Evolutionary conservation across 1,140 invertebrate species (phyloP).

Genomic region (Tetranychus urticae): DNA sequence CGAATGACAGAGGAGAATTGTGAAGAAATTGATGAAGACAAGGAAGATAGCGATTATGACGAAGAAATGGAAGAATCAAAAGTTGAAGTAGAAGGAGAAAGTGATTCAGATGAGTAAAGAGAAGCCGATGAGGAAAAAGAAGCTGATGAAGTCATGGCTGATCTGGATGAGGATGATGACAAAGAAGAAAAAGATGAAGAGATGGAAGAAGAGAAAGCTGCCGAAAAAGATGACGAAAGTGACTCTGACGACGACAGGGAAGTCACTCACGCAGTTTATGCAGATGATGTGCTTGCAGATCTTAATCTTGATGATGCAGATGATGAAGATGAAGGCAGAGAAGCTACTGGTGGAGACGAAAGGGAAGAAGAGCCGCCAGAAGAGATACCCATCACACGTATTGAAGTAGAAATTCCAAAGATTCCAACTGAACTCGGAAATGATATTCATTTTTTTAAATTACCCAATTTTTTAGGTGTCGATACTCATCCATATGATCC

Average conservation of each 20-base stretch:
- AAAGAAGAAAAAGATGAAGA: neutral
- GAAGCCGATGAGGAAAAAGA: neutral
- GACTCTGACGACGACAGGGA: conserved; percentile 27
- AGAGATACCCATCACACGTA: no score
- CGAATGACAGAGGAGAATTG: neutral
- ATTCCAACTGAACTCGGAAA: conserved; percentile 72
- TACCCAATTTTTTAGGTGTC: conserved; percentile 59
- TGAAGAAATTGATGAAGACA: neutral
- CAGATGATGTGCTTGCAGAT: no score
- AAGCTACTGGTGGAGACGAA: no score
- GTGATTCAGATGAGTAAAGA: neutral
- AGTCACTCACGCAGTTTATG: conserved; percentile 17
- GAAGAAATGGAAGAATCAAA: neutral
- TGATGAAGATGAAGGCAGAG: no score
- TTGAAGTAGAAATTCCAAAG: conserved; percentile 59
- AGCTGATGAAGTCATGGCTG: no score
- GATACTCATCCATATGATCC: conserved; percentile 65
- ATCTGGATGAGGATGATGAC: no score
- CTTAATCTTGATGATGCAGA: no score
- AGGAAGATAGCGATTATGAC: neutral
- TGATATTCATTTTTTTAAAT: conserved; percentile 78
- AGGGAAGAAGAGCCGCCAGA: no score
- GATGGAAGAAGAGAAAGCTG: neutral
- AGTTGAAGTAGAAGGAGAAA: neutral
- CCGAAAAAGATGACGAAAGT: neutral